Conservation (phyloP, 2,113 vertebrate species). For the Phoxinus phoxinus region DNA sequence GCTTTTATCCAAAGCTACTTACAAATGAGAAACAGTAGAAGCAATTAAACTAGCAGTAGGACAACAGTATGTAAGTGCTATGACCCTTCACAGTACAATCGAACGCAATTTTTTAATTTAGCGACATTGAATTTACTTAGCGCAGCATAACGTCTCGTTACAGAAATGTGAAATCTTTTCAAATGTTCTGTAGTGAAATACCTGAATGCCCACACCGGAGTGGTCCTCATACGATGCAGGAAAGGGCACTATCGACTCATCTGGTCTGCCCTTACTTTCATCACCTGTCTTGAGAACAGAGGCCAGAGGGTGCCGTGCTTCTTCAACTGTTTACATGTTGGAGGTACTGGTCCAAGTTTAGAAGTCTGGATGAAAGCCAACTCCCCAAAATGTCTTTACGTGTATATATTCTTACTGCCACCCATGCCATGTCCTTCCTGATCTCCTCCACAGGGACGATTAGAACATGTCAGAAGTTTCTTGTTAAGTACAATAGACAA, state of each 20-base stretch:
- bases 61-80: too few species aligned
- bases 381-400: not conserved
- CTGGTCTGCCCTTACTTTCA: constrained; percentile 90
- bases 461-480: constrained; percentile 93
- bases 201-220: constrained; percentile 90
- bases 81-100: too few species aligned
- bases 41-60: too few species aligned
- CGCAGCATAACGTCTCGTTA: not conserved
- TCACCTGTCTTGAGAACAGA: constrained; percentile 80
- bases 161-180: not conserved
- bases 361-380: not conserved
- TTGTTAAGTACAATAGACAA: constrained; percentile 86
- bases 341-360: constrained; percentile 77
- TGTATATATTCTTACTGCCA: not conserved
- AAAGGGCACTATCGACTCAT: constrained; percentile 84
- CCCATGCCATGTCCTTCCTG: not conserved
- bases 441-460: constrained; percentile 84
- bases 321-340: constrained; percentile 88
- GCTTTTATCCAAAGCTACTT: too few species aligned
- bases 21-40: too few species aligned
- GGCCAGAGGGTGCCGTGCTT: constrained; percentile 80
- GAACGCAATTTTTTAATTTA: too few species aligned
- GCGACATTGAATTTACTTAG: not conserved
- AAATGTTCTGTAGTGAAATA: constrained; percentile 83
- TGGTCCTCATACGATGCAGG: constrained; percentile 87